These are phyloP conservation scores for Xiphophorus maculatus DNA, from an alignment of 2,113 vertebrate species.

Conservation along the genomic window DNA sequence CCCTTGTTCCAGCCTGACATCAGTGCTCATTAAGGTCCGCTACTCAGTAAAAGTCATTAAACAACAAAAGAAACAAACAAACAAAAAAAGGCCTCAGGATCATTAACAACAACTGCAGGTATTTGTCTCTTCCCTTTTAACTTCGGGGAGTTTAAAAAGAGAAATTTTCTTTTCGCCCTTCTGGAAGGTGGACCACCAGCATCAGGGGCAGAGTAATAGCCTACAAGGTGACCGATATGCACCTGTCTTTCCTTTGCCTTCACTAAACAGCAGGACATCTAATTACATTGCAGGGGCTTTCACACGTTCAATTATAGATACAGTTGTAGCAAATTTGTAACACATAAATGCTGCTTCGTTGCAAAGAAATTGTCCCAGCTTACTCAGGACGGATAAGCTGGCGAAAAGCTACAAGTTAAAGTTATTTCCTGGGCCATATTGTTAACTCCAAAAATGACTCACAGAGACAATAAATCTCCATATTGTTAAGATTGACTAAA, in stretches of 20 bases:
- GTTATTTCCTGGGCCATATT: slow-evolving; percentile 1
- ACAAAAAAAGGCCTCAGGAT: background rate
- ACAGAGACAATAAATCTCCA: background rate
- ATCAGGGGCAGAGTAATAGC: slow-evolving; percentile 67
- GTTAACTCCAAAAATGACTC: background rate
- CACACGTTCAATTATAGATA: slow-evolving; percentile 56
- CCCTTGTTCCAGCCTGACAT: slow-evolving; percentile 33
- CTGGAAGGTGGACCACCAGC: slow-evolving; percentile 30
- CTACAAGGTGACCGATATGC: slow-evolving; percentile 60
- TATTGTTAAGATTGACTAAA: too few relatives aligned
- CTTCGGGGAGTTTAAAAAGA: slow-evolving; percentile 4
- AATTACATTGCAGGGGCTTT: slow-evolving; percentile 64
- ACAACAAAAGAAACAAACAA: background rate
- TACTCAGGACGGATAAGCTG: slow-evolving; percentile 6
- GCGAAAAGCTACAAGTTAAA: background rate
- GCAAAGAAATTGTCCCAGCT: slow-evolving; percentile 35
- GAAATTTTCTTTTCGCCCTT: slow-evolving; percentile 1
- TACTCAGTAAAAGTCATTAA: slow-evolving; percentile 21
- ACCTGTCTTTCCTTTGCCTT: slow-evolving; percentile 32
- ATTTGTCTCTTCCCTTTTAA: slow-evolving; percentile 9
- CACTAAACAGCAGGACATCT: slow-evolving; percentile 49
- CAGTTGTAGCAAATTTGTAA: slow-evolving; percentile 53
- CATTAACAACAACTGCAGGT: background rate
- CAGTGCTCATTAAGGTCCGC: slow-evolving; percentile 45
- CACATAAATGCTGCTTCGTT: slow-evolving; percentile 49